Percentiles rank a stretch among this genome's conserved stretches.
phyloP scores from a whole-genome alignment of 1,140 invertebrate species.

The Wiebesia pumilae region DNA sequence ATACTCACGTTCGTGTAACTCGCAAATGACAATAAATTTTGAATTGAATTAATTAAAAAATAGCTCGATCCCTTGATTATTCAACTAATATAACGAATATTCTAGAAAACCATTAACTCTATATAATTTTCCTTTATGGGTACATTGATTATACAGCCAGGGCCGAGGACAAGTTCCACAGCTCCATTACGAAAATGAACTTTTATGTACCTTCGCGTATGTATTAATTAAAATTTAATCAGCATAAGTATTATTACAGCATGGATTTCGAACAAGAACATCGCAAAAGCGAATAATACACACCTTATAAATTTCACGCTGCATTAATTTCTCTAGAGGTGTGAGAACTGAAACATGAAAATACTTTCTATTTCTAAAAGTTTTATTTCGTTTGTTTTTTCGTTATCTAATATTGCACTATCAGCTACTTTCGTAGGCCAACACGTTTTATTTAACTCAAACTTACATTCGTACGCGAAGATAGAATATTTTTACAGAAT shows the following conservation, averaged over 20 bases:
- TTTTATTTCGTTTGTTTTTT: not conserved
- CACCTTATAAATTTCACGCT: not conserved
- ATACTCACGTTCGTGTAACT: no score
- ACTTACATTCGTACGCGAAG: not conserved
- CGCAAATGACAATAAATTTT: no score
- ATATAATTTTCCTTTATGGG: no score
- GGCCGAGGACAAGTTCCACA: not conserved
- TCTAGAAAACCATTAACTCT: no score
- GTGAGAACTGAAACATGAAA: not conserved
- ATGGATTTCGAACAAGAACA: not conserved
- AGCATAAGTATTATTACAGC: not conserved
- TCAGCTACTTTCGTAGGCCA: not conserved
- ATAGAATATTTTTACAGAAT: not conserved
- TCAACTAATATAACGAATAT: no score
- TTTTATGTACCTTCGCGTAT: not conserved
- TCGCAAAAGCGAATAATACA: not conserved
- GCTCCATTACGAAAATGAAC: not conserved
- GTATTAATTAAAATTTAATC: slow-evolving; percentile 41
- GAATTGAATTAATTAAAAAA: no score
- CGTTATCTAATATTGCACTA: not conserved
- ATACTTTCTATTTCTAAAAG: not conserved
- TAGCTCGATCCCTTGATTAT: no score
- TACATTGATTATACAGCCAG: no score
- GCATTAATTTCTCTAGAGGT: not conserved
- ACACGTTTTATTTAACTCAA: not conserved